Conservation (phyloP, 2,888 invertebrate genomes). For the Muschampia plurimacula region DNA sequence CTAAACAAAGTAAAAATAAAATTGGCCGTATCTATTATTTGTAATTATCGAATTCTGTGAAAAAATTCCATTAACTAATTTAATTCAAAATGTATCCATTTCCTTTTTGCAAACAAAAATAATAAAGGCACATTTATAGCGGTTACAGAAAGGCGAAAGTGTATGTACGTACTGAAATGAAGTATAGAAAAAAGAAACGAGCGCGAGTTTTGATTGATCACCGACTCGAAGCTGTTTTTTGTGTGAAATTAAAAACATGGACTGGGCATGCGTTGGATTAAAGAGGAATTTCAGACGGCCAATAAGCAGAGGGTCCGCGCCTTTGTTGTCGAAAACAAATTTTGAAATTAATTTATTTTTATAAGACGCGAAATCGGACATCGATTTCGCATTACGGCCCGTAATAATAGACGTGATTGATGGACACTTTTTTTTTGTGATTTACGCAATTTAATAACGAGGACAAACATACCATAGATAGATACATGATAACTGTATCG, state of each 20-base stretch:
- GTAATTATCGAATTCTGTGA: constrained; percentile 54
- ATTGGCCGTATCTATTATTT: not conserved
- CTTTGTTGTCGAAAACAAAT: constrained; percentile 70
- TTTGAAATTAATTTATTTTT: constrained; percentile 73
- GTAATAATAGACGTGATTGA: constrained; percentile 57
- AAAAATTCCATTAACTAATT: constrained; percentile 76
- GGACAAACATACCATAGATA: not conserved
- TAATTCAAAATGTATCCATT: constrained; percentile 77
- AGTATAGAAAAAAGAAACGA: constrained; percentile 76
- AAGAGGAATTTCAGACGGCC: constrained; percentile 76
- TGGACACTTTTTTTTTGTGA: constrained; percentile 33
- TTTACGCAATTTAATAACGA: constrained; percentile 24
- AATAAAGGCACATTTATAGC: constrained; percentile 77
- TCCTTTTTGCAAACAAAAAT: constrained; percentile 78
- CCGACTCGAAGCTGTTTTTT: constrained; percentile 79
- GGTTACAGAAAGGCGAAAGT: constrained; percentile 79
- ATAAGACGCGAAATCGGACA: constrained; percentile 55
- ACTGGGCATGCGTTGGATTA: constrained; percentile 81
- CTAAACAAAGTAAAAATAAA: not conserved
- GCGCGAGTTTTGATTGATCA: constrained; percentile 84
- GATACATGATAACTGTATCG: not conserved
- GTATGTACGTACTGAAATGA: constrained; percentile 72
- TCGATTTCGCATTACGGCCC: constrained; percentile 64
- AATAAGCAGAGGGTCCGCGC: constrained; percentile 65
- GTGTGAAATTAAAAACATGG: constrained; percentile 83